Conservation (phyloP, 2,888 invertebrate genomes). For the Empis stercorea region DNA sequence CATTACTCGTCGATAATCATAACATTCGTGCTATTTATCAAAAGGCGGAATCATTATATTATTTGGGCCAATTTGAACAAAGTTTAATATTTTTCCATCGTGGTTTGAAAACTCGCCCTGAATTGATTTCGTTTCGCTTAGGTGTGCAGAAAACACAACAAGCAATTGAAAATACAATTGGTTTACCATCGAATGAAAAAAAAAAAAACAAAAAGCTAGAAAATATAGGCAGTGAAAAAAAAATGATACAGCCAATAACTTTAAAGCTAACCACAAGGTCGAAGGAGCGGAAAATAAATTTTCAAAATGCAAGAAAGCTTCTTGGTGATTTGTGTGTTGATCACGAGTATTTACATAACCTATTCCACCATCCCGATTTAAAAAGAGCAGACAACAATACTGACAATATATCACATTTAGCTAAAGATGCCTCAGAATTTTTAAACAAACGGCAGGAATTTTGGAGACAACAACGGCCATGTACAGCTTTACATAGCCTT, state of each 20-base stretch:
- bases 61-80: slow-evolving; percentile 84
- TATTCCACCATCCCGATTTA: slow-evolving; percentile 62
- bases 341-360: slow-evolving; percentile 66
- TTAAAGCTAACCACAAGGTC: slow-evolving; percentile 22
- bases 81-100: slow-evolving; percentile 85
- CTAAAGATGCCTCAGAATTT: slow-evolving; percentile 73
- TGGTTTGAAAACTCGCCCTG: slow-evolving; percentile 71
- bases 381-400: slow-evolving; percentile 56
- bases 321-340: slow-evolving; percentile 61
- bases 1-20: slow-evolving; percentile 57
- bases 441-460: slow-evolving; percentile 74
- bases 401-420: slow-evolving; percentile 52
- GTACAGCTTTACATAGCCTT: slow-evolving; percentile 30
- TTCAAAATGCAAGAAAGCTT: slow-evolving; percentile 42
- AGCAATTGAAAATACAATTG: slow-evolving; percentile 85
- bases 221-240: slow-evolving; percentile 12
- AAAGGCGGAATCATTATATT: slow-evolving; percentile 80
- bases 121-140: slow-evolving; percentile 55
- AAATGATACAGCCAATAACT: slow-evolving; percentile 7
- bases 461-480: slow-evolving; percentile 68
- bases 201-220: background rate
- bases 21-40: slow-evolving; percentile 67
- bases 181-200: slow-evolving; percentile 24
- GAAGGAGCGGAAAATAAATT: slow-evolving; percentile 20
- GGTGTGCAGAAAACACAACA: slow-evolving; percentile 88